Evolutionary conservation across 2,888 invertebrate genomes (phyloP).

Genomic region (Drosophila eohydei): DNA sequence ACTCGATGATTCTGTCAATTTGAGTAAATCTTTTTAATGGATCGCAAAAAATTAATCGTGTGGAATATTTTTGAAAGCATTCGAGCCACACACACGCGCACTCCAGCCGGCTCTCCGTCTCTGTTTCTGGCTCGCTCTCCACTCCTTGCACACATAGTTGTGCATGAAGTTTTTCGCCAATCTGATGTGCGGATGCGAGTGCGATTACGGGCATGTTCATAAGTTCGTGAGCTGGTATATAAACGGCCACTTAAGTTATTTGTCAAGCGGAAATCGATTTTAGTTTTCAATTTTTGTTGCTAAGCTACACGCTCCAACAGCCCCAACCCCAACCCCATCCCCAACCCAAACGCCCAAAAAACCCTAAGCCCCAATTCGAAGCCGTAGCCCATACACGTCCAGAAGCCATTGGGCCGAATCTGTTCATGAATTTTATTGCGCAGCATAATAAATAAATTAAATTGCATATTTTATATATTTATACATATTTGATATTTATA

Average conservation of each 20-base stretch:
- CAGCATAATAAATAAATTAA: conserved; percentile 65
- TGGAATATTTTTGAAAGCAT: conserved; percentile 72
- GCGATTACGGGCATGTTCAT: conserved; percentile 14
- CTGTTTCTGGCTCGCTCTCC: no score
- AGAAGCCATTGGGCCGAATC: background rate
- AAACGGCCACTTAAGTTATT: conserved; percentile 76
- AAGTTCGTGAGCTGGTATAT: conserved; percentile 45
- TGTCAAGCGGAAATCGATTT: conserved; percentile 78
- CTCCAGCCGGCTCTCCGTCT: background rate
- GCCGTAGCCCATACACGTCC: conserved; percentile 1
- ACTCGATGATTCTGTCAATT: conserved; percentile 76
- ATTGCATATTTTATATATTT: conserved; percentile 4
- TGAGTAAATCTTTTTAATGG: conserved; percentile 80
- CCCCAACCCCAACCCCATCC: background rate
- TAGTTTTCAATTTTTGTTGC: conserved; percentile 61
- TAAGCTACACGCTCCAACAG: conserved; percentile 6
- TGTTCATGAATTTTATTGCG: conserved; percentile 51
- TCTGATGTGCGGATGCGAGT: conserved; percentile 20
- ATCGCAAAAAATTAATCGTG: conserved; percentile 80
- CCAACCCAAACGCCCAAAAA: background rate
- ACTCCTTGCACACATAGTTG: conserved; percentile 26
- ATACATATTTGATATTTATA: conserved; percentile 3
- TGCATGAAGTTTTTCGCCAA: conserved; percentile 35
- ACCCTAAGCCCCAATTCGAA: conserved; percentile 1
- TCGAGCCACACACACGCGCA: background rate